Conservation (phyloP, 2,888 invertebrate species). For the Agriopis aurantiaria region DNA sequence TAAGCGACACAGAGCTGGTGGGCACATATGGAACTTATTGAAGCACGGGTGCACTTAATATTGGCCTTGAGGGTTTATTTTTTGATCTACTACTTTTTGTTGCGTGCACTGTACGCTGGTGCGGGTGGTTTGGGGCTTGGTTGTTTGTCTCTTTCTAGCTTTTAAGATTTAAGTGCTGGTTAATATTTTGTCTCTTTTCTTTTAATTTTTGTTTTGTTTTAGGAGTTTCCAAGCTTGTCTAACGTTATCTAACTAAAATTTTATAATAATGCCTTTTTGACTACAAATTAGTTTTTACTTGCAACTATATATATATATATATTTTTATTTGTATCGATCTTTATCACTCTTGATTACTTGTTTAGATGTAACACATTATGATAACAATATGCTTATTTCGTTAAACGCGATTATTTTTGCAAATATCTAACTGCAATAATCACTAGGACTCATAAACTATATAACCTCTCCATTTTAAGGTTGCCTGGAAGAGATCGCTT, state of each 20-base stretch:
- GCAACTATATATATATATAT: too few relatives aligned
- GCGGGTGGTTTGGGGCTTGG: conserved; percentile 20
- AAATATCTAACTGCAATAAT: too few relatives aligned
- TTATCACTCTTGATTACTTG: too few relatives aligned
- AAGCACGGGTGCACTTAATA: conserved; percentile 56
- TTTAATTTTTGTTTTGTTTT: neutral
- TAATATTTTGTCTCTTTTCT: neutral
- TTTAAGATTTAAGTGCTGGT: conserved; percentile 13
- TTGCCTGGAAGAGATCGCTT: too few relatives aligned
- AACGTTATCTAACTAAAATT: neutral
- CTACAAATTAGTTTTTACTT: too few relatives aligned
- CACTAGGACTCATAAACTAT: too few relatives aligned
- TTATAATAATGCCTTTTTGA: too few relatives aligned
- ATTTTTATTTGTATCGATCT: too few relatives aligned
- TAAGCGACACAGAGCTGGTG: conserved; percentile 83
- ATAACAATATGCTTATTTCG: too few relatives aligned
- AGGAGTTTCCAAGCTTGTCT: conserved; percentile 27
- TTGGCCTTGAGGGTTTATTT: conserved; percentile 56
- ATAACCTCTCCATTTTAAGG: too few relatives aligned
- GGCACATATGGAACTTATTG: conserved; percentile 72
- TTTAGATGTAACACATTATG: too few relatives aligned
- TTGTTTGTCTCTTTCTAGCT: conserved; percentile 10
- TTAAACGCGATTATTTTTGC: too few relatives aligned
- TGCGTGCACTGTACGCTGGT: conserved; percentile 26
- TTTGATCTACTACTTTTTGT: conserved; percentile 46